Conservation (phyloP, 2,888 invertebrate species). For the Platycheirus rosarum region DNA sequence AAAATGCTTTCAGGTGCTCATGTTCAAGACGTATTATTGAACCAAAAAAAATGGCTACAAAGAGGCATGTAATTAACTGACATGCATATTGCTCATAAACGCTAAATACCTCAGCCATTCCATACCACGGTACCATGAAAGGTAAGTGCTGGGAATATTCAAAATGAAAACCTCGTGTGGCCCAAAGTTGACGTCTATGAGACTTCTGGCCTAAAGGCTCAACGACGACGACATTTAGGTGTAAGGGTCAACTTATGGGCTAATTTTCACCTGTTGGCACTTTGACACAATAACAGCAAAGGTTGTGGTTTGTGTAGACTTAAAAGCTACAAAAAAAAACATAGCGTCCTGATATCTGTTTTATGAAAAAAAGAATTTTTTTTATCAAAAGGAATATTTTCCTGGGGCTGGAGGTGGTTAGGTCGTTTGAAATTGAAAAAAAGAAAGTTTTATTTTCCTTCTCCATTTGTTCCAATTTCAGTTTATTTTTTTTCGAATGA, state of each 20-base stretch:
- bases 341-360: slow-evolving; percentile 41
- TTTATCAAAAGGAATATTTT: slow-evolving; percentile 19
- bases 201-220: slow-evolving; percentile 11
- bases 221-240: slow-evolving; percentile 37
- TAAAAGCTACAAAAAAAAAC: slow-evolving; percentile 46
- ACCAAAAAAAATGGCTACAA: slow-evolving; percentile 3
- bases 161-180: slow-evolving; percentile 7
- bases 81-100: slow-evolving; percentile 69
- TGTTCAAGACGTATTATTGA: neutral
- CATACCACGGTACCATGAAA: too few species aligned
- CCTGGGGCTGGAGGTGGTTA: neutral
- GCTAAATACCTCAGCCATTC: slow-evolving; percentile 60
- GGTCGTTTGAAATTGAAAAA: neutral
- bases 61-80: slow-evolving; percentile 52
- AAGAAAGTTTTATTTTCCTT: slow-evolving; percentile 25
- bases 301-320: slow-evolving; percentile 44
- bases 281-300: slow-evolving; percentile 46
- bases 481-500: slow-evolving; percentile 17
- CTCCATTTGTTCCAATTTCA: slow-evolving; percentile 9
- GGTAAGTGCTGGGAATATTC: neutral
- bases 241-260: slow-evolving; percentile 62
- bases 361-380: slow-evolving; percentile 26
- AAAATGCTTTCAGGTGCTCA: slow-evolving; percentile 3
- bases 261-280: slow-evolving; percentile 70
- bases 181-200: slow-evolving; percentile 21